Evolutionary conservation across 2,113 vertebrate species (phyloP), one percentile per base, ranked within the genome.

Genomic region (Caretta caretta): DNA sequence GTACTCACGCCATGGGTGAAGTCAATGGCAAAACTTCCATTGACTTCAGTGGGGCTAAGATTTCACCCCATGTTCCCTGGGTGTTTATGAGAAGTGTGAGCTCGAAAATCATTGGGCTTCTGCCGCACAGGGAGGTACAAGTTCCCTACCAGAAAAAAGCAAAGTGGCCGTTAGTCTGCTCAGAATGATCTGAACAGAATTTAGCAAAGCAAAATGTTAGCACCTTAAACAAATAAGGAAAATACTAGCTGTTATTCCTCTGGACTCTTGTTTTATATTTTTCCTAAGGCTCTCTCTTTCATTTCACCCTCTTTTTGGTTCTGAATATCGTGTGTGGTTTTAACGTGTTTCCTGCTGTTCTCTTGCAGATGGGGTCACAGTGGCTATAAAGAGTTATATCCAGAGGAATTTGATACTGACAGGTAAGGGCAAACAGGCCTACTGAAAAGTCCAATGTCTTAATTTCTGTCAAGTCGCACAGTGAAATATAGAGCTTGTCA

Each of bases 321-420:
- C 51, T 81, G 75, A 27, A 93, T 31, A 83, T 8, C 0, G 75
- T 35, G 2, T 22, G 51, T 87, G 88, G 50, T 86, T 85, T 86
- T 94, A 85, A 93, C 2, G 2, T 85, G 86, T 20, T 94, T 96
- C 91, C 92, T 88, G 51, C 3, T 96, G 4, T 91, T 94, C 92
- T 79, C 38, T 97, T 97, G 80, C 94, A 99, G 98, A 53, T 99
- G 99, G 99, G 99, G 99, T 91, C 99, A 99, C 95, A 99, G 99
- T 97, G 99, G 99, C n/a, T 99, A 99, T 95, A 99, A 99, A 97
- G 99, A 99, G 97, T 97, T 99, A 90, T 99, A 99, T 91, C 99
- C 99, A 38, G 99, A 99, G 93, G 99, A 99, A 95, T 99, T 99
- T 97, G 97, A 99, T 92, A 99, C 98, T n/a, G 99, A 99, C 83